A percentile compares a stretch with the other conserved stretches of the same genome.
Conservation (phyloP, 2,888 invertebrate genomes). For the Aquatica leii region DNA sequence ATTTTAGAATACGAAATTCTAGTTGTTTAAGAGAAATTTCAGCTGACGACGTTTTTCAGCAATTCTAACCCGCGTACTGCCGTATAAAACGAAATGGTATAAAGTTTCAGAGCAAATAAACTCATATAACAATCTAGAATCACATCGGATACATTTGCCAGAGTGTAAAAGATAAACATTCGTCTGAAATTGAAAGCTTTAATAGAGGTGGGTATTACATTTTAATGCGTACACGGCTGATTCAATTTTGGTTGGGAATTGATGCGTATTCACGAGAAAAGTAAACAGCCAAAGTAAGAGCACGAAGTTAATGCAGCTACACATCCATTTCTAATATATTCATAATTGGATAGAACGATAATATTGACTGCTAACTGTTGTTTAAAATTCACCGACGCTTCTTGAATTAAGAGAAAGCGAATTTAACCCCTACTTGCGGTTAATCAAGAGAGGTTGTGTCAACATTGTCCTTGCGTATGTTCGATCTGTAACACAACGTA, state of each 20-base stretch:
- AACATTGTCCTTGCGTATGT: constrained; percentile 39
- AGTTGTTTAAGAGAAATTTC: constrained; percentile 40
- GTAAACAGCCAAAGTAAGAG: constrained; percentile 50
- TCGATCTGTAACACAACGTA: constrained; percentile 28
- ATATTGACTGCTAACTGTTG: constrained; percentile 60
- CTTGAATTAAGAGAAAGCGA: constrained; percentile 60
- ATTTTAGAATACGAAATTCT: constrained; percentile 32
- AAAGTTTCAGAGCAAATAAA: constrained; percentile 52
- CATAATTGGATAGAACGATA: constrained; percentile 49
- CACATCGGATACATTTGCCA: constrained; percentile 48
- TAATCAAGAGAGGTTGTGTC: constrained; percentile 49
- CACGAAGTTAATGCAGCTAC: constrained; percentile 43
- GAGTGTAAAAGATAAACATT: constrained; percentile 59
- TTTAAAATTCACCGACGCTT: constrained; percentile 59
- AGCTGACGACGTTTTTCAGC: constrained; percentile 43
- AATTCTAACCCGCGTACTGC: constrained; percentile 30
- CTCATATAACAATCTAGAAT: constrained; percentile 49
- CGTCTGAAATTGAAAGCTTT: constrained; percentile 58
- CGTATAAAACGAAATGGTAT: constrained; percentile 37
- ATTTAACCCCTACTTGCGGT: constrained; percentile 54
- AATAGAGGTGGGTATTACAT: constrained; percentile 59
- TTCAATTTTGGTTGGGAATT: constrained; percentile 56
- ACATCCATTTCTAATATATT: constrained; percentile 56
- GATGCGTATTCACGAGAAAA: constrained; percentile 52
- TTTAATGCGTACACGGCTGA: constrained; percentile 57